These are phyloP conservation scores for Drosophila merina DNA, from an alignment of 2,888 invertebrate genomes.

Conservation along the genomic window DNA sequence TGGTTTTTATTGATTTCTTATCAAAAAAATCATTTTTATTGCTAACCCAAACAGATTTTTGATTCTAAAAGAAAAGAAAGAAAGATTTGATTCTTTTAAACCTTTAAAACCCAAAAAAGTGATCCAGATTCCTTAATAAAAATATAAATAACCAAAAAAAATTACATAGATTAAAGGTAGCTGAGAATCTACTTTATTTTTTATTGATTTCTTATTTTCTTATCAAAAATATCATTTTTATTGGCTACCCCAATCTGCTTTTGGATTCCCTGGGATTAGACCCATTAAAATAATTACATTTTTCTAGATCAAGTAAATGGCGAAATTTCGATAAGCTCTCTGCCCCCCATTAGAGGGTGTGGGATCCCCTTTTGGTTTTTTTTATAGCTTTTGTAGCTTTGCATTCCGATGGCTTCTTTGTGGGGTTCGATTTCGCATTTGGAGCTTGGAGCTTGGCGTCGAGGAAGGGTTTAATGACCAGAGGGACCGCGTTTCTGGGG, in stretches of 20 bases:
- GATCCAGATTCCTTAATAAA: too few species aligned
- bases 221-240: neutral
- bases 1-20: too few species aligned
- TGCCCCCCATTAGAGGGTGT: slow-evolving; percentile 11
- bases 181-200: neutral
- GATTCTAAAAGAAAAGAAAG: too few species aligned
- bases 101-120: too few species aligned
- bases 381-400: too few species aligned
- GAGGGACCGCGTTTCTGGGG: slow-evolving; percentile 37
- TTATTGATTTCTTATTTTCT: neutral
- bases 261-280: slow-evolving; percentile 17
- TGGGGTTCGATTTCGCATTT: slow-evolving; percentile 35
- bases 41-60: too few species aligned
- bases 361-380: neutral
- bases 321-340: slow-evolving; percentile 42
- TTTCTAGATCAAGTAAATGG: slow-evolving; percentile 41
- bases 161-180: too few species aligned
- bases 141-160: too few species aligned
- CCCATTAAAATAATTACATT: slow-evolving; percentile 21
- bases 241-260: slow-evolving; percentile 23
- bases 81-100: too few species aligned
- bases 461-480: slow-evolving; percentile 54
- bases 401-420: slow-evolving; percentile 42
- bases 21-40: too few species aligned
- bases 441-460: slow-evolving; percentile 1